phyloP scores from a whole-genome alignment of 2,888 invertebrate genomes.

The Xestobium rufovillosum region DNA sequence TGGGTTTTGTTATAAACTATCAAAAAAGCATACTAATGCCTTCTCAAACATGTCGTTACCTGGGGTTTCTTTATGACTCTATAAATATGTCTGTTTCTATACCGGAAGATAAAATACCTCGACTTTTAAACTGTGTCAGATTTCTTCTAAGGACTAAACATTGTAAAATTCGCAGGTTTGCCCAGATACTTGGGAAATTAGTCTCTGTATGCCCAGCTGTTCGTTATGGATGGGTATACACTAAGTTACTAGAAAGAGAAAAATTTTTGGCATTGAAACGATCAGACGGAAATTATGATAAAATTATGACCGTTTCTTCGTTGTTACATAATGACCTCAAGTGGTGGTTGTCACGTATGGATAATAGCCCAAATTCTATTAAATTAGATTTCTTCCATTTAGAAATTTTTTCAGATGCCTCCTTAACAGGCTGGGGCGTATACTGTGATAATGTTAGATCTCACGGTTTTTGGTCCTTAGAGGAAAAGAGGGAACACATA shows the following conservation, averaged over 20 bases:
- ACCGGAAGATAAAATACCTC: slow-evolving; percentile 12
- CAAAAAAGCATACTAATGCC: slow-evolving; percentile 18
- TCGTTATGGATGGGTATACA: slow-evolving; percentile 18
- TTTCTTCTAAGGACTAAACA: slow-evolving; percentile 9
- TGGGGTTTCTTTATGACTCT: slow-evolving; percentile 20
- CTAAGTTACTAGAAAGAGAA: slow-evolving; percentile 13
- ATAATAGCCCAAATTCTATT: slow-evolving; percentile 14
- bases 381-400: slow-evolving; percentile 7
- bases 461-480: slow-evolving; percentile 20
- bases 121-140: slow-evolving; percentile 5
- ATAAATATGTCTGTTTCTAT: slow-evolving; percentile 13
- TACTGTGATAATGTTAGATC: slow-evolving; percentile 13
- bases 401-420: slow-evolving; percentile 25
- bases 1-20: slow-evolving; percentile 24
- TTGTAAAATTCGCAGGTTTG: slow-evolving; percentile 16
- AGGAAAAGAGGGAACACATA: slow-evolving; percentile 21
- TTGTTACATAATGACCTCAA: too few relatives aligned
- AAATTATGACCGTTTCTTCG: too few relatives aligned
- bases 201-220: slow-evolving; percentile 21
- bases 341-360: slow-evolving; percentile 24
- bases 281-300: slow-evolving; percentile 14
- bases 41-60: slow-evolving; percentile 15
- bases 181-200: slow-evolving; percentile 17
- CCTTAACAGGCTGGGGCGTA: slow-evolving; percentile 22
- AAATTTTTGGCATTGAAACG: slow-evolving; percentile 16